These are phyloP conservation scores for Ceratina calcarata DNA, from an alignment of 1,140 invertebrate species.

Conservation along the genomic window DNA sequence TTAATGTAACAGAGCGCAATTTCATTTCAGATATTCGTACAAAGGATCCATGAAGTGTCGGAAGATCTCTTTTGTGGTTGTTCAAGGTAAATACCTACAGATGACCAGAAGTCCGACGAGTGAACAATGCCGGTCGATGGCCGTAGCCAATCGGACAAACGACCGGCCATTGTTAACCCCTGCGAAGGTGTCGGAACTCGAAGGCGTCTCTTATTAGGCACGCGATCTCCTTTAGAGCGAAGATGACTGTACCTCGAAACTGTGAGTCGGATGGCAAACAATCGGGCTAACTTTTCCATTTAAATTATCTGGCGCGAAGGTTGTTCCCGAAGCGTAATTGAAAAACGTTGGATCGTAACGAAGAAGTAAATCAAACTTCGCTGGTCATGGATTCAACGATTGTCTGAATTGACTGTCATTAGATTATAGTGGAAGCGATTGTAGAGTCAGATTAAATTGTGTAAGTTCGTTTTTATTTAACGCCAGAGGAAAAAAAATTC, in stretches of 20 bases:
- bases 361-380: not conserved
- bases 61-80: constrained; percentile 35
- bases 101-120: constrained; percentile 62
- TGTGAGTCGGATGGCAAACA: constrained; percentile 46
- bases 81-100: constrained; percentile 51
- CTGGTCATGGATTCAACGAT: not conserved
- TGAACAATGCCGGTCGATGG: constrained; percentile 70
- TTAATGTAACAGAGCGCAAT: not conserved
- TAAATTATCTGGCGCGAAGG: not conserved
- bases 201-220: constrained; percentile 63
- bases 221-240: constrained; percentile 56
- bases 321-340: not conserved
- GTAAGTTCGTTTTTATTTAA: too few species aligned
- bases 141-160: constrained; percentile 74
- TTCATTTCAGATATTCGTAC: too few species aligned
- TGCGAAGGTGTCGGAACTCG: constrained; percentile 54
- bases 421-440: not conserved
- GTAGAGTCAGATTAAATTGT: not conserved
- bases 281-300: constrained; percentile 14
- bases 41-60: not conserved
- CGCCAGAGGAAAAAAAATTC: not conserved
- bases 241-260: constrained; percentile 36
- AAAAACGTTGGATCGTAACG: not conserved
- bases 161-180: constrained; percentile 64
- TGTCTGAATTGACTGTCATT: not conserved